Percentiles rank a stretch among this genome's conserved stretches.
phyloP scores from a whole-genome alignment of 2,113 vertebrate species.

The Sebastes fasciatus region DNA sequence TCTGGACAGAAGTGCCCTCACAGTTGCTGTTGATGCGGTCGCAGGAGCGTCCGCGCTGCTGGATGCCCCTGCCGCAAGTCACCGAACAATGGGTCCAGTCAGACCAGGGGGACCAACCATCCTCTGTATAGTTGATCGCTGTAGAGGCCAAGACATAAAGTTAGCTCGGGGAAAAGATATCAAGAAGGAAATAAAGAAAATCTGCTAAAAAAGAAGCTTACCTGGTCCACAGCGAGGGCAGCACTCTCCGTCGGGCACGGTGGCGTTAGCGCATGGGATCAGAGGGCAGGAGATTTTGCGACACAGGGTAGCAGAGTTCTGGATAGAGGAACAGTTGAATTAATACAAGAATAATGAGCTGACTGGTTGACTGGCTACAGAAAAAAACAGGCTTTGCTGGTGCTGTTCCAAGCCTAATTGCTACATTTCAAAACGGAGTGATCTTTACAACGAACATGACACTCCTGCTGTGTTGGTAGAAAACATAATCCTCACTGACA shows the following conservation, averaged over 20 bases:
- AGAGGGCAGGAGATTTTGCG: constrained; percentile 96
- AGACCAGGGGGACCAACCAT: constrained; percentile 98
- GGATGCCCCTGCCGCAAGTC: constrained; percentile 95
- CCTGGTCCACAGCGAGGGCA: constrained; percentile 94
- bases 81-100: constrained; percentile 98
- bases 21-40: constrained; percentile 98
- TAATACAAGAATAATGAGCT: constrained; percentile 48
- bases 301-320: constrained; percentile 96
- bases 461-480: constrained; percentile 48
- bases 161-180: constrained; percentile 18
- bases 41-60: constrained; percentile 97
- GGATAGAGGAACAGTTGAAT: constrained; percentile 56
- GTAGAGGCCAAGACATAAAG: constrained; percentile 1
- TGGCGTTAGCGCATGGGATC: constrained; percentile 94
- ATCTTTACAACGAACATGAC: constrained; percentile 51
- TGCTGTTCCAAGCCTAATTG: constrained; percentile 57
- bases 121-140: constrained; percentile 90
- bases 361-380: constrained; percentile 12
- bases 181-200: not conserved
- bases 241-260: constrained; percentile 96
- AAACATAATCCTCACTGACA: constrained; percentile 38
- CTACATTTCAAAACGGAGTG: constrained; percentile 48
- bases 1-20: constrained; percentile 97
- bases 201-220: constrained; percentile 79
- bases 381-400: constrained; percentile 19